These are phyloP conservation scores for Rhogogaster chlorosoma DNA, from an alignment of 2,888 invertebrate genomes.

Conservation along the genomic window DNA sequence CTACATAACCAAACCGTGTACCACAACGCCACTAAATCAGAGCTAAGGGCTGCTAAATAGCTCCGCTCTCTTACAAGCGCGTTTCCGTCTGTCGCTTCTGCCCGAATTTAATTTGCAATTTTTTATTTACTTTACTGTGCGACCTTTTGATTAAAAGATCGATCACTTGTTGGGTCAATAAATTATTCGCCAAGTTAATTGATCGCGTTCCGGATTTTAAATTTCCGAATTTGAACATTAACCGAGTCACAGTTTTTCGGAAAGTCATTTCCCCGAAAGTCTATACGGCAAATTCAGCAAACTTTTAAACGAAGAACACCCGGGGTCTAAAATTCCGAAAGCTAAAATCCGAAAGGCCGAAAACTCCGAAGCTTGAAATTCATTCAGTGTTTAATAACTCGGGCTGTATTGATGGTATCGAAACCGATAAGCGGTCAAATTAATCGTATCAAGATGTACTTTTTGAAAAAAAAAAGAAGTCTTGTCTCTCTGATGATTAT, in stretches of 20 bases:
- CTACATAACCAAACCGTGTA: conserved; percentile 49
- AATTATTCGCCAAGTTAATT: background rate
- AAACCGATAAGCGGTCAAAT: too few species aligned
- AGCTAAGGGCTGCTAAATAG: conserved; percentile 76
- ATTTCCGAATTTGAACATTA: too few species aligned
- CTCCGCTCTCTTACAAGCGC: conserved; percentile 64
- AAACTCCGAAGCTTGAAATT: background rate
- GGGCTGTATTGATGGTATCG: too few species aligned
- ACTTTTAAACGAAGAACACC: too few species aligned
- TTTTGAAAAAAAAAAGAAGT: too few species aligned
- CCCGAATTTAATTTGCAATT: conserved; percentile 47
- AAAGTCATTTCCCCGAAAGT: too few species aligned
- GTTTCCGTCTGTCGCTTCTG: conserved; percentile 57
- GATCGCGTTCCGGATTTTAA: background rate
- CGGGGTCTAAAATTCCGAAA: too few species aligned
- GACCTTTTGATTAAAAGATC: background rate
- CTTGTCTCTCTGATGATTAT: background rate
- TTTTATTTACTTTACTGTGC: background rate
- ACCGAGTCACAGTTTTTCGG: too few species aligned
- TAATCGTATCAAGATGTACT: too few species aligned
- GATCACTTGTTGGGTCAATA: background rate
- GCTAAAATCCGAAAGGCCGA: too few species aligned
- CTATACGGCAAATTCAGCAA: too few species aligned
- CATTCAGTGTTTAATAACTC: too few species aligned
- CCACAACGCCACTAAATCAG: conserved; percentile 72